These are phyloP conservation scores for Osmerus eperlanus DNA, from an alignment of 2,113 vertebrate genomes.

Conservation along the genomic window DNA sequence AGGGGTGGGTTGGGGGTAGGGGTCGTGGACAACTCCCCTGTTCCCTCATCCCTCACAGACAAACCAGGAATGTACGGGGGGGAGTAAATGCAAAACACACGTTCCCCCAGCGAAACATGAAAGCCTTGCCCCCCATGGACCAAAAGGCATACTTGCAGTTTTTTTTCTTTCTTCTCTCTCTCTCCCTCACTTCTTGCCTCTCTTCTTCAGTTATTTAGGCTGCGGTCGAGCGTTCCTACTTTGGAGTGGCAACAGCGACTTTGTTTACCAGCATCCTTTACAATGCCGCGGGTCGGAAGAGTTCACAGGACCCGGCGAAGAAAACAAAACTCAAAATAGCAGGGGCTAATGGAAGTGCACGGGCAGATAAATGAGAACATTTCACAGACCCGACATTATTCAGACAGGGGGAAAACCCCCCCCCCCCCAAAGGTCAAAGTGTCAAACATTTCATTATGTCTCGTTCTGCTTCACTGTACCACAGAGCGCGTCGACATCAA, in stretches of 20 bases:
- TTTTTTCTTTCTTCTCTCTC: slow-evolving; percentile 35
- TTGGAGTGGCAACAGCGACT: slow-evolving; percentile 53
- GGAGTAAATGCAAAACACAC: slow-evolving; percentile 68
- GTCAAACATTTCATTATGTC: background rate
- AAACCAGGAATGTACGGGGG: slow-evolving; percentile 57
- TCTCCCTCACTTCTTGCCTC: slow-evolving; percentile 44
- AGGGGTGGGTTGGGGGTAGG: slow-evolving; percentile 22
- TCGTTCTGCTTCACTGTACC: background rate
- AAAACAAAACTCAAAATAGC: slow-evolving; percentile 25
- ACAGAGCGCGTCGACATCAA: background rate
- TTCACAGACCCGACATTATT: slow-evolving; percentile 23
- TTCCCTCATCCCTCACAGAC: slow-evolving; percentile 31
- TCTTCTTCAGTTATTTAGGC: slow-evolving; percentile 46
- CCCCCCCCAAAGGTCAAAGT: background rate
- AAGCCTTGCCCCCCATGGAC: slow-evolving; percentile 55
- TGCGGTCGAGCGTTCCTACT: slow-evolving; percentile 54
- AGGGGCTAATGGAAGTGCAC: slow-evolving; percentile 52
- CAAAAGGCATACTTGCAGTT: slow-evolving; percentile 49
- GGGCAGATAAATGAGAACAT: slow-evolving; percentile 28
- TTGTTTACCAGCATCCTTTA: slow-evolving; percentile 64
- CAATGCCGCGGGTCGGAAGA: slow-evolving; percentile 49
- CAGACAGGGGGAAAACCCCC: background rate
- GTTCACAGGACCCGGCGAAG: slow-evolving; percentile 41
- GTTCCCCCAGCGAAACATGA: slow-evolving; percentile 51
- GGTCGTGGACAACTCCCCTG: slow-evolving; percentile 21